Evolutionary conservation across 1,140 invertebrate species (phyloP).

Genomic region (Gryllus bimaculatus): DNA sequence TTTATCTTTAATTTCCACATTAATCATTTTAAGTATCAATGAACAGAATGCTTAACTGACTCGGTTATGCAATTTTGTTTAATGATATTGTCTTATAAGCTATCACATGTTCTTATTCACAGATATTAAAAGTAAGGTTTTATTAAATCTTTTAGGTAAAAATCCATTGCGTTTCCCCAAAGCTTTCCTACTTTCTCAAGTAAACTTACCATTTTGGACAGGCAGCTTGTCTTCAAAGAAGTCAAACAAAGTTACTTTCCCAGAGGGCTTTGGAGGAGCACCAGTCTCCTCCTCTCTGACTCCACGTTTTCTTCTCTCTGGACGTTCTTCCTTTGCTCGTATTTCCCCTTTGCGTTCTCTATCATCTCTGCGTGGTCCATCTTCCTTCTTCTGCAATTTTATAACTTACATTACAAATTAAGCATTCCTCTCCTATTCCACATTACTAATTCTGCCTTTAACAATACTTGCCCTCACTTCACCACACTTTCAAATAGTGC

Average conservation of each 20-base stretch:
- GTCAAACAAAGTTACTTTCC: slow-evolving; percentile 76
- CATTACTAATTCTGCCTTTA: too few relatives aligned
- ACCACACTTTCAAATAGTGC: too few relatives aligned
- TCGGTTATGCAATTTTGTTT: too few relatives aligned
- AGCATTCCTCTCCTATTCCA: background rate
- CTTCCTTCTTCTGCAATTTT: slow-evolving; percentile 4
- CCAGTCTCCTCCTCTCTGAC: slow-evolving; percentile 31
- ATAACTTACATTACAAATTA: background rate
- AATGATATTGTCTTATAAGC: too few relatives aligned
- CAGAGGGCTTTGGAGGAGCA: slow-evolving; percentile 58
- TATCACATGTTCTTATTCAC: too few relatives aligned
- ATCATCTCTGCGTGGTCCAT: slow-evolving; percentile 24
- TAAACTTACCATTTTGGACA: slow-evolving; percentile 34
- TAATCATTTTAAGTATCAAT: too few relatives aligned
- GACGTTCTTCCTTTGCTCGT: slow-evolving; percentile 19
- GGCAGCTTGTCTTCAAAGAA: slow-evolving; percentile 77
- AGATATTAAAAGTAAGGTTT: too few relatives aligned
- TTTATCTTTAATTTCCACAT: too few relatives aligned
- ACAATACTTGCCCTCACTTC: background rate
- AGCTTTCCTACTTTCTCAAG: too few relatives aligned
- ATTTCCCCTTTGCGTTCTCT: slow-evolving; percentile 40
- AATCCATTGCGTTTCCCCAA: too few relatives aligned
- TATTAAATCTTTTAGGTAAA: too few relatives aligned
- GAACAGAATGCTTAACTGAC: too few relatives aligned
- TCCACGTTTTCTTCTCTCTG: slow-evolving; percentile 23